phyloP scores from a whole-genome alignment of 2,888 invertebrate species.

The Sceliomorpha sp. region DNA sequence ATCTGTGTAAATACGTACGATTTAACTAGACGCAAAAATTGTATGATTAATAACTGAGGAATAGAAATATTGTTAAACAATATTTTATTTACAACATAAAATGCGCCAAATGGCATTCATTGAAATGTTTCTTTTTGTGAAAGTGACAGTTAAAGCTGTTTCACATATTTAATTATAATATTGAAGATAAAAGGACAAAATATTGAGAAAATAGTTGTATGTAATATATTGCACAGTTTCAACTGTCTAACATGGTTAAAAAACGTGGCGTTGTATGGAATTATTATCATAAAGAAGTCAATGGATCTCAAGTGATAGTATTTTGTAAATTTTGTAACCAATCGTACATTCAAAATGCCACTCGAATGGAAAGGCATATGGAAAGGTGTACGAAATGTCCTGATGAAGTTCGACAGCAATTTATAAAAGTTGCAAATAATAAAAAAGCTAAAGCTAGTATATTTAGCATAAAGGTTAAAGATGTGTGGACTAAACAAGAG shows the following conservation, averaged over 20 bases:
- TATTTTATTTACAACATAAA: too few species aligned
- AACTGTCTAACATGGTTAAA: constrained; percentile 66
- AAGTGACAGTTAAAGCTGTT: too few species aligned
- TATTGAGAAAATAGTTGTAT: too few species aligned
- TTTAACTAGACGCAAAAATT: too few species aligned
- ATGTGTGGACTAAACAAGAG: constrained; percentile 61
- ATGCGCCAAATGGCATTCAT: too few species aligned
- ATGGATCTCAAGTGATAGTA: constrained; percentile 70
- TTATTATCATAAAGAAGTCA: constrained; percentile 71
- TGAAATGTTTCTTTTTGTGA: too few species aligned
- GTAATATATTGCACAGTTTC: too few species aligned
- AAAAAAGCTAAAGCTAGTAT: constrained; percentile 65
- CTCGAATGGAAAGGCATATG: constrained; percentile 71
- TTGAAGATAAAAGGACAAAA: too few species aligned
- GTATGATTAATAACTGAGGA: too few species aligned
- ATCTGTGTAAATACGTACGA: neutral
- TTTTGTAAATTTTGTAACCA: constrained; percentile 73
- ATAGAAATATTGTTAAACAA: too few species aligned
- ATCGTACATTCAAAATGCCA: constrained; percentile 73
- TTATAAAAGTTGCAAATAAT: constrained; percentile 64
- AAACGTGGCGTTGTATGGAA: constrained; percentile 73
- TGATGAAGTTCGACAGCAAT: constrained; percentile 66
- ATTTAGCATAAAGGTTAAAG: constrained; percentile 57
- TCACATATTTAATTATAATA: too few species aligned
- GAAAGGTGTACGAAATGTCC: constrained; percentile 71